phyloP scores from a whole-genome alignment of 2,797 vertebrate genomes.

The Cyprinodon diabolis region DNA sequence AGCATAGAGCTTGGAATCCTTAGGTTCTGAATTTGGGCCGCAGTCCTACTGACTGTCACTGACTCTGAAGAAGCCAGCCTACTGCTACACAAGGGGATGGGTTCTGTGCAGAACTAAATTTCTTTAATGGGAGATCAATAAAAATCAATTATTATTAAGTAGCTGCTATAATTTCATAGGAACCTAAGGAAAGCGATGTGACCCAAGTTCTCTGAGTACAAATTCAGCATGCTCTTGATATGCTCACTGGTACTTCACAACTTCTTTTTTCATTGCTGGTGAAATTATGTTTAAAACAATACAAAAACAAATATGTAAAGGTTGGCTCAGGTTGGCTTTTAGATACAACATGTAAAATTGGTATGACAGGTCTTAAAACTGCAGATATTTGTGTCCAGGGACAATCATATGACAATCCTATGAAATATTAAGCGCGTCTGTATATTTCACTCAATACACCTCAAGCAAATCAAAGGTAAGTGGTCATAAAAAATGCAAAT shows the following conservation, averaged over 20 bases:
- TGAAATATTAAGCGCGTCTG: slow-evolving; percentile 1
- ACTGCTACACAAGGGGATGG: too few species aligned
- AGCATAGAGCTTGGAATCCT: too few species aligned
- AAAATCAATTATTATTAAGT: not conserved
- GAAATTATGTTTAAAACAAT: not conserved
- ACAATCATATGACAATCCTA: not conserved
- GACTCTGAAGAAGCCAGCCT: too few species aligned
- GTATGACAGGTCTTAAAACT: not conserved
- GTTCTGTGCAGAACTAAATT: too few species aligned
- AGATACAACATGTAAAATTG: not conserved
- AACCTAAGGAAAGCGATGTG: not conserved
- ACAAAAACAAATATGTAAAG: not conserved
- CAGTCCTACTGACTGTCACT: too few species aligned
- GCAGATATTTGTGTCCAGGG: not conserved
- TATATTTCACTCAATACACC: slow-evolving; percentile 1
- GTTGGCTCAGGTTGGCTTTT: not conserved
- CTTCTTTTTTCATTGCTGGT: not conserved
- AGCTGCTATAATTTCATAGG: not conserved
- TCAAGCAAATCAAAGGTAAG: slow-evolving; percentile 8
- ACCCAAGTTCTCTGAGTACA: not conserved
- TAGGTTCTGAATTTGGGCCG: too few species aligned
- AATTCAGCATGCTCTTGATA: not conserved
- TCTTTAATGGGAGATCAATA: too few species aligned
- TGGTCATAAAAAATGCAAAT: slow-evolving; percentile 26
- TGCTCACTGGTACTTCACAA: not conserved